phyloP scores from a whole-genome alignment of 2,113 vertebrate species.

The Hippopotamus amphibius region DNA sequence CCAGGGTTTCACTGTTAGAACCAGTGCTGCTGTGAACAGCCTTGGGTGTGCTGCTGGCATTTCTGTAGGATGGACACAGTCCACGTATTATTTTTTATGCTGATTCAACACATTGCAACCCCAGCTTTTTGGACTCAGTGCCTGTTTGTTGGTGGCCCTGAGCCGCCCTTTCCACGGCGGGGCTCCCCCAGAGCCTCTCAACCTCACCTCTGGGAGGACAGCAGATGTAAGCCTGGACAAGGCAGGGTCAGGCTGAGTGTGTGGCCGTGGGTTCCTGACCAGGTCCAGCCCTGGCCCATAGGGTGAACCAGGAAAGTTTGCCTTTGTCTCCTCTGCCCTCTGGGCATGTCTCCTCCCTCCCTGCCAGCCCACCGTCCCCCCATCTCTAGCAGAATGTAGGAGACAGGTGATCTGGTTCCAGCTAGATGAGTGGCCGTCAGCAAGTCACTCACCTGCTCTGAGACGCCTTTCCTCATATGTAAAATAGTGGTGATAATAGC shows the following conservation, averaged over 20 bases:
- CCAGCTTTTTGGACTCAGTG: neutral
- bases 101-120: neutral
- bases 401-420: neutral
- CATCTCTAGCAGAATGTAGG: neutral
- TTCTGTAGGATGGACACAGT: neutral
- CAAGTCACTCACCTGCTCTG: neutral
- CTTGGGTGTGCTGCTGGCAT: neutral
- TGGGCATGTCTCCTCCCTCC: neutral
- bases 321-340: neutral
- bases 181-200: neutral
- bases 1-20: neutral
- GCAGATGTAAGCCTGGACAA: neutral
- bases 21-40: fast-evolving
- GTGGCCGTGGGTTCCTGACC: neutral
- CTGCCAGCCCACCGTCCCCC: neutral
- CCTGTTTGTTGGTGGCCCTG: neutral
- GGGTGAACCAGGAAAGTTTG: neutral
- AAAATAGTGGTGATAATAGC: neutral
- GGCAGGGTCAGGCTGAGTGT: neutral
- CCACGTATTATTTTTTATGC: neutral
- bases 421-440: neutral
- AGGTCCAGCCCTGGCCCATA: neutral
- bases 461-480: neutral
- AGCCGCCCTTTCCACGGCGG: neutral
- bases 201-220: neutral